phyloP scores from a whole-genome alignment of 2,797 vertebrate species.

The Protosalanx chinensis region DNA sequence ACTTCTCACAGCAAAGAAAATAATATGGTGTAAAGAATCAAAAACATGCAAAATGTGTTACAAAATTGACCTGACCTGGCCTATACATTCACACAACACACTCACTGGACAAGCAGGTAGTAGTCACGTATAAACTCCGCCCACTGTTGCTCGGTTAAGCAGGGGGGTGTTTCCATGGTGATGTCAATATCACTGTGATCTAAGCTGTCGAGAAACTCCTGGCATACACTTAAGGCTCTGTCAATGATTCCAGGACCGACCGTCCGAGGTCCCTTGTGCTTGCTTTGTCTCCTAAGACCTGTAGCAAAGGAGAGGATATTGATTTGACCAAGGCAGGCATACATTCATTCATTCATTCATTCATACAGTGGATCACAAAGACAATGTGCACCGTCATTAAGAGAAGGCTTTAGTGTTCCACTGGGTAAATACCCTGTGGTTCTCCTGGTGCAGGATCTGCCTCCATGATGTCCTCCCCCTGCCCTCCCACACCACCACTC shows the following conservation, averaged over 20 bases:
- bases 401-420: no score
- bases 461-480: slow-evolving; percentile 6
- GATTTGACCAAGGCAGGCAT: not conserved
- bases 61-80: not conserved
- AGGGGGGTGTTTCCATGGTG: slow-evolving; percentile 29
- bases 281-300: slow-evolving; percentile 38
- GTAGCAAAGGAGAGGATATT: slow-evolving; percentile 2
- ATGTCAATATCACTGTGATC: slow-evolving; percentile 84
- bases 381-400: no score
- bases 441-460: no score
- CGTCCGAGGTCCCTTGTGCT: not conserved
- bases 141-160: slow-evolving; percentile 68
- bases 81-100: slow-evolving; percentile 35
- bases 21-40: not conserved
- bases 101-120: slow-evolving; percentile 86
- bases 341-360: not conserved
- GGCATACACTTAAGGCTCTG: slow-evolving; percentile 75
- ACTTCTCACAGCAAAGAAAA: slow-evolving; percentile 56
- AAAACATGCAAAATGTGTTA: no score
- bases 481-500: slow-evolving; percentile 27
- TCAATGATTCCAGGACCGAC: slow-evolving; percentile 72
- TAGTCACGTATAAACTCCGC: slow-evolving; percentile 77
- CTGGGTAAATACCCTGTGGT: no score
- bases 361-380: not conserved
- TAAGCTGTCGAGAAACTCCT: slow-evolving; percentile 76